Evolutionary conservation across 53 echinoderm and acorn worm species (phyloP).

Genomic region (Stichopus horrens): DNA sequence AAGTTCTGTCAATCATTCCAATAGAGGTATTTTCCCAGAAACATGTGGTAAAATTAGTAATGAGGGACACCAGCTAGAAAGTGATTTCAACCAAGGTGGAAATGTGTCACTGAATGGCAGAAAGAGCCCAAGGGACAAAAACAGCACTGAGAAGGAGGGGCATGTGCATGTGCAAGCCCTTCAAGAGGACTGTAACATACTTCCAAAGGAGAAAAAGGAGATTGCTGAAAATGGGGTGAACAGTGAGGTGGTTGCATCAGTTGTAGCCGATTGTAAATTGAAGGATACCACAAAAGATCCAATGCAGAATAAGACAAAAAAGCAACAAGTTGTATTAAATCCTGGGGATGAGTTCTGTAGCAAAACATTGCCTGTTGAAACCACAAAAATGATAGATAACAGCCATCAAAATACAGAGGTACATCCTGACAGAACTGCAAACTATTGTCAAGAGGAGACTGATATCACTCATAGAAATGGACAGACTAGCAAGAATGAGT

Average conservation of each 20-base stretch:
- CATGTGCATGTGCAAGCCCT: not conserved
- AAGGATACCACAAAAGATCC: not conserved
- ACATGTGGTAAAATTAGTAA: too few relatives aligned
- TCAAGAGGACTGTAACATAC: not conserved
- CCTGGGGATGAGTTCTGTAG: too few relatives aligned
- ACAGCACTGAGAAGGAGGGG: not conserved
- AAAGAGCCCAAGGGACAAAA: not conserved
- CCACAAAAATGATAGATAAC: not conserved
- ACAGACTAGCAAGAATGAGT: not conserved
- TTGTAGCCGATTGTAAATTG: too few relatives aligned
- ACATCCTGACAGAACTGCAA: not conserved
- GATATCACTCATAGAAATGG: not conserved
- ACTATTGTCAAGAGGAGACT: not conserved
- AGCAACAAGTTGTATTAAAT: too few relatives aligned
- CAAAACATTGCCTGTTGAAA: too few relatives aligned
- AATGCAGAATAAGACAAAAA: too few relatives aligned
- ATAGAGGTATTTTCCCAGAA: not conserved
- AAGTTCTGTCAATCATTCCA: slow-evolving; percentile 17
- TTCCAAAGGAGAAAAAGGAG: not conserved
- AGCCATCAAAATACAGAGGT: not conserved
- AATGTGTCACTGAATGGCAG: not conserved
- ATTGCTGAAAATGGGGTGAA: not conserved
- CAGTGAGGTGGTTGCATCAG: not conserved
- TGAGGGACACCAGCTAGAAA: not conserved
- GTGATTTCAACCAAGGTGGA: not conserved